Evolutionary conservation across 2,888 invertebrate genomes (phyloP).

Genomic region (Folsomia manolachei): DNA sequence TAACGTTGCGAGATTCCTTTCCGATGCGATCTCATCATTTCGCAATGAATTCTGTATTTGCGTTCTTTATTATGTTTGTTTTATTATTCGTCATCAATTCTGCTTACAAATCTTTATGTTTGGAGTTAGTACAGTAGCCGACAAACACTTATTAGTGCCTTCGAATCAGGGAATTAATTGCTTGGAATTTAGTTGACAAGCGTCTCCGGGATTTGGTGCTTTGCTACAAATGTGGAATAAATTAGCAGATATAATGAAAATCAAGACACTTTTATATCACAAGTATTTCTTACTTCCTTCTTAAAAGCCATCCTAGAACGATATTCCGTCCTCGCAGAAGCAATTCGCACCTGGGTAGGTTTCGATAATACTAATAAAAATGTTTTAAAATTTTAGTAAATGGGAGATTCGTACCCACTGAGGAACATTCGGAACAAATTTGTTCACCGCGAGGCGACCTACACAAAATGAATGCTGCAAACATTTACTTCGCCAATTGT

Average conservation of each 20-base stretch:
- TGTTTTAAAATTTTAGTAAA: too few relatives aligned
- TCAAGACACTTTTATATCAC: not conserved
- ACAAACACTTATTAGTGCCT: not conserved
- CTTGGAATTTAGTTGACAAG: not conserved
- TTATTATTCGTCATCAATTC: too few relatives aligned
- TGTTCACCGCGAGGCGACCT: slow-evolving; percentile 11
- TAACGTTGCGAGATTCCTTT: too few relatives aligned
- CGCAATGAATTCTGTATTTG: too few relatives aligned
- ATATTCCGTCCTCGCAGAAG: slow-evolving; percentile 16
- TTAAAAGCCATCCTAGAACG: slow-evolving; percentile 14
- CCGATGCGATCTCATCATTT: too few relatives aligned
- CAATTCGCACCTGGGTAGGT: slow-evolving; percentile 21
- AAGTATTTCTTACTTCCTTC: slow-evolving; percentile 24
- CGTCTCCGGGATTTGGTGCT: not conserved
- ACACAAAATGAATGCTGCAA: too few relatives aligned
- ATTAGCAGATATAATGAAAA: not conserved
- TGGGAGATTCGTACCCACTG: too few relatives aligned
- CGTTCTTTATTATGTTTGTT: too few relatives aligned
- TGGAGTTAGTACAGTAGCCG: too few relatives aligned
- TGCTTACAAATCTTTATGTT: too few relatives aligned
- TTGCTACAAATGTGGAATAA: slow-evolving; percentile 1
- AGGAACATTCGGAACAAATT: slow-evolving; percentile 22
- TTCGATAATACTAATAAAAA: too few relatives aligned
- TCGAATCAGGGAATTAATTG: not conserved
- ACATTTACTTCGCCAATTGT: too few relatives aligned